Conservation (phyloP, 2,888 invertebrate genomes). For the Drosophila maculinotata region DNA sequence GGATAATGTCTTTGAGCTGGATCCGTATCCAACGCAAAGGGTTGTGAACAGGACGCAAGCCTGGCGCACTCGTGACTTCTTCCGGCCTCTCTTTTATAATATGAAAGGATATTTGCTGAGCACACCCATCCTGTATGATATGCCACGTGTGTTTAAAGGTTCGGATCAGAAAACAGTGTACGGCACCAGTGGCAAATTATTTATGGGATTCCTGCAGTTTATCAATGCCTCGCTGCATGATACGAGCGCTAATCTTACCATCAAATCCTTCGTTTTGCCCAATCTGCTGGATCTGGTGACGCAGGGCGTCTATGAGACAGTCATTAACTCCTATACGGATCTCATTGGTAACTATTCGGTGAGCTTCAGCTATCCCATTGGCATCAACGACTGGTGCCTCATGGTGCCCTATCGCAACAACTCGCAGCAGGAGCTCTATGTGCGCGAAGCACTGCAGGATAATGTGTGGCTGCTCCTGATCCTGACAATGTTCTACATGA, state of each 20-base stretch:
- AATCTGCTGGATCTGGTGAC: conserved; percentile 42
- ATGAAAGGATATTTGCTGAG: conserved; percentile 70
- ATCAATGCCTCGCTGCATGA: conserved; percentile 75
- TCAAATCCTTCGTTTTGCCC: conserved; percentile 38
- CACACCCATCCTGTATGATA: conserved; percentile 68
- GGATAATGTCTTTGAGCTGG: conserved; percentile 61
- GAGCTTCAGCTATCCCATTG: conserved; percentile 77
- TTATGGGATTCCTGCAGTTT: conserved; percentile 62
- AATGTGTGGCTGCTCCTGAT: conserved; percentile 67
- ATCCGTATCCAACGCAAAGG: conserved; percentile 67
- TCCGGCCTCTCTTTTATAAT: conserved; percentile 37
- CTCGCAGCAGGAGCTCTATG: conserved; percentile 65
- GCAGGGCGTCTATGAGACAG: conserved; percentile 74
- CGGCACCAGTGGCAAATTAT: conserved; percentile 71
- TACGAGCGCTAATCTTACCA: conserved; percentile 22
- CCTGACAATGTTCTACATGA: conserved; percentile 57
- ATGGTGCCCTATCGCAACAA: conserved; percentile 78
- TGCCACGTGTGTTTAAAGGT: conserved; percentile 76
- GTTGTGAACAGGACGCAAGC: conserved; percentile 63
- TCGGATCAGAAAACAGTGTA: conserved; percentile 46
- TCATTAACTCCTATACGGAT: conserved; percentile 73
- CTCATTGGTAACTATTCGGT: conserved; percentile 40
- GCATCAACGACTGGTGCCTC: conserved; percentile 79
- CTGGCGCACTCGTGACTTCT: conserved; percentile 66
- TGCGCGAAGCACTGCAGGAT: conserved; percentile 58